Evolutionary conservation across 2,888 invertebrate genomes (phyloP), one percentile per base, ranked within the genome.

Genomic region (Lasioglossum villosulum): DNA sequence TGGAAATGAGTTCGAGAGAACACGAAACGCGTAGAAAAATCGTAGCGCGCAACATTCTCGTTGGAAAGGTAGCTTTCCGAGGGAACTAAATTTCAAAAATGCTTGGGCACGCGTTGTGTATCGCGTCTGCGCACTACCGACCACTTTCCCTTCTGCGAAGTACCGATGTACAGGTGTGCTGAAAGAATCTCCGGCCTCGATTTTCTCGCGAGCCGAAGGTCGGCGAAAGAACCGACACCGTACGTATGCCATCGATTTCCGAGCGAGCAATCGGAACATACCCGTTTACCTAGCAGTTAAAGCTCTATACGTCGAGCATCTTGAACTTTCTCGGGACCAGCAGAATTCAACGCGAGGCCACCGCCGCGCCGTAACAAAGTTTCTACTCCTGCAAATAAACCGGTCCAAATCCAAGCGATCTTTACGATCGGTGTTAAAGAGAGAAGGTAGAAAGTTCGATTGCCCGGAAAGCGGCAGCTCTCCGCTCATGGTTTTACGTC

Each of bases 381-480:
- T 63, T 63, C 59, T 4, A 63, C 12, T 16, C 30, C 16, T 5
- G 14, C 16, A 1, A 63, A 59, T 27, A 59, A 59, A 59, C 59
- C 59, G 27, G 12, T 14, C 5, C 1, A 27, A 27, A 27, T 63
- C 59, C 59, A 6, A 3, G 59, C 27, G 27, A 16, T 27, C 14
- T 30, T 63, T 30, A 63, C 59, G 59, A 63, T 63, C 59, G 27
- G 4, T 30, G 12, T 59, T 59, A 19, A 66, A 66, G 10, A 34
- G 66, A 34, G 34, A 66, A 30, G 19, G 23, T 6, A 10, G 23
- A 63, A 39, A 68, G 68, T 74, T 79, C 48, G 45, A 66, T 79
- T 66, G 66, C 37, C 52, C 19, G 34, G 63, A 79, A 45, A 23
- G 19, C 45, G 78, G 56, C 23, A 42, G 14, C n/a, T 23, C 34